A percentile compares a stretch with the other conserved stretches of the same genome.
Conservation (phyloP, 2,888 invertebrate species). For the Temnothorax rugatulus region DNA sequence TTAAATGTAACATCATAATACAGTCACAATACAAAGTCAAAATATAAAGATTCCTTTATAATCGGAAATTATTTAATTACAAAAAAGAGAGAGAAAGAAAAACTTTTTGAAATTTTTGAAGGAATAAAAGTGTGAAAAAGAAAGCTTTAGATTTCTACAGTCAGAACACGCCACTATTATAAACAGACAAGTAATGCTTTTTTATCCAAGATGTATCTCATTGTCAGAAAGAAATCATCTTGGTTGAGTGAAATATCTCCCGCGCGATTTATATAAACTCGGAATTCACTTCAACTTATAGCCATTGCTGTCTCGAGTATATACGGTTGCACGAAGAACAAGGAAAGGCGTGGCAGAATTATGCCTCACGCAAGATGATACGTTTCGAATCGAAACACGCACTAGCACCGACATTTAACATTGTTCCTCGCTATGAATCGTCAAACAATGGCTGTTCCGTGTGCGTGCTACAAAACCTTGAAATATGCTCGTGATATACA, state of each 20-base stretch:
- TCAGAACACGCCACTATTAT: neutral
- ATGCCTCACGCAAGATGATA: slow-evolving; percentile 45
- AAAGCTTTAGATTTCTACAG: neutral
- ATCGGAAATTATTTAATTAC: neutral
- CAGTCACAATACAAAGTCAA: neutral
- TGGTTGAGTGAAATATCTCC: slow-evolving; percentile 61
- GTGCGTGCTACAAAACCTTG: slow-evolving; percentile 24
- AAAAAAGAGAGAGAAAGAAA: neutral
- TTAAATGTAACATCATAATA: neutral
- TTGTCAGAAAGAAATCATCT: slow-evolving; percentile 40
- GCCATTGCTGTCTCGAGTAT: slow-evolving; percentile 38
- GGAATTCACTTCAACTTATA: slow-evolving; percentile 39
- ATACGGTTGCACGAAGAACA: slow-evolving; percentile 41
- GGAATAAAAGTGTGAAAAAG: neutral
- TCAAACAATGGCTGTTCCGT: slow-evolving; percentile 29
- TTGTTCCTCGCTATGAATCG: slow-evolving; percentile 24
- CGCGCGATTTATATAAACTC: slow-evolving; percentile 59
- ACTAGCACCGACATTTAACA: slow-evolving; percentile 47
- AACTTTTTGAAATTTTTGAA: neutral
- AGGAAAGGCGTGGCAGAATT: slow-evolving; percentile 21
- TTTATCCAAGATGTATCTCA: slow-evolving; percentile 48
- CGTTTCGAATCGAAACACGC: slow-evolving; percentile 17
- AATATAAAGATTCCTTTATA: slow-evolving; percentile 1
- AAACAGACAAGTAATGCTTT: slow-evolving; percentile 23
- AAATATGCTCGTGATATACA: slow-evolving; percentile 21